phyloP scores from a whole-genome alignment of 53 echinoderm and acorn worm species.

The Arbacia lixula region DNA sequence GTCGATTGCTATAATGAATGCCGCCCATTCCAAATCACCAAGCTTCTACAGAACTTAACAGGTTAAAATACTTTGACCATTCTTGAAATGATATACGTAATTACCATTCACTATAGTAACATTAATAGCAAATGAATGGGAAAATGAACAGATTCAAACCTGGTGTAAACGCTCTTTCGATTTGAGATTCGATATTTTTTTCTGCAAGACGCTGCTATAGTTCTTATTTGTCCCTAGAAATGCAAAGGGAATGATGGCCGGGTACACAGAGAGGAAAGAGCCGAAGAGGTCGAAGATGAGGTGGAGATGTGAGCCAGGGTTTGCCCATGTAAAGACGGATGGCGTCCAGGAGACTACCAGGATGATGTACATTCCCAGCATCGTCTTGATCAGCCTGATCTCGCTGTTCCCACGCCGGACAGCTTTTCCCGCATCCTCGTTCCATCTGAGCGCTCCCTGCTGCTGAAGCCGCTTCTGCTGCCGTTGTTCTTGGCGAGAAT shows the following conservation, averaged over 20 bases:
- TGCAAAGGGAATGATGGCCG: conserved; percentile 35
- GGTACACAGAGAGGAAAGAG: conserved; percentile 33
- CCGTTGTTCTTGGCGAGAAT: background rate
- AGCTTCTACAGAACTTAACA: no score
- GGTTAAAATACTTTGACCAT: no score
- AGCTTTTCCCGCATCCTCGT: background rate
- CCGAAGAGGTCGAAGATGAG: conserved; percentile 13
- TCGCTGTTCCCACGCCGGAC: conserved; percentile 11
- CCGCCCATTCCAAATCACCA: no score
- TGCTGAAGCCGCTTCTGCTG: background rate
- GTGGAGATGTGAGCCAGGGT: background rate
- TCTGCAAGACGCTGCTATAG: conserved; percentile 4
- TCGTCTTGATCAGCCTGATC: conserved; percentile 14
- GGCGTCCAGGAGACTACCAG: conserved; percentile 33
- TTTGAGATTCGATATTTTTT: conserved; percentile 1
- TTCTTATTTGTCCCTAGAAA: conserved; percentile 47
- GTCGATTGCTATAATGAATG: no score
- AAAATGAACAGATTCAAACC: no score
- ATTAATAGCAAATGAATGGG: no score
- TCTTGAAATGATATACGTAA: no score
- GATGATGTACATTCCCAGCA: conserved; percentile 39
- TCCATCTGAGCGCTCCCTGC: background rate
- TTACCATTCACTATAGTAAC: no score
- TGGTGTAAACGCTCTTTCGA: no score
- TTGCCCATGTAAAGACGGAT: conserved; percentile 5